These are phyloP conservation scores for Zhengitettix transpicula DNA, from an alignment of 2,888 invertebrate genomes.

Conservation along the genomic window DNA sequence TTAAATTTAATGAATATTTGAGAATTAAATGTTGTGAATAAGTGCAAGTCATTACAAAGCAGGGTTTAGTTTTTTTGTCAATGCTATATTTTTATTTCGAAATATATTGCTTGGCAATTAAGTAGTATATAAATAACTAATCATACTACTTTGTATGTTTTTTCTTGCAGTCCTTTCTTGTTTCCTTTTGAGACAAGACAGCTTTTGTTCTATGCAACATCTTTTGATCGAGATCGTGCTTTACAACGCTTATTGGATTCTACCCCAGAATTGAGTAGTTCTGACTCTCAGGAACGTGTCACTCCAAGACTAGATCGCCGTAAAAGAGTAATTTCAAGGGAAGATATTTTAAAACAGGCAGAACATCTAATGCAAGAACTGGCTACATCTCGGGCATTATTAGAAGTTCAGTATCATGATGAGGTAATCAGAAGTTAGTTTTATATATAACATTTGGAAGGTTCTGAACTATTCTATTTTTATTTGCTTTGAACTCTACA, in stretches of 20 bases:
- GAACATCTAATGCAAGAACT: constrained; percentile 89
- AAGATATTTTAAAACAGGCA: constrained; percentile 85
- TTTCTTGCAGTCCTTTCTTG: constrained; percentile 63
- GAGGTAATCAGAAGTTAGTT: constrained; percentile 24
- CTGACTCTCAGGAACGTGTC: constrained; percentile 70
- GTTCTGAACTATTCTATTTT: too few species aligned
- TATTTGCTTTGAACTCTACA: too few species aligned
- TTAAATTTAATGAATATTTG: too few species aligned
- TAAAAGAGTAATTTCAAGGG: constrained; percentile 76
- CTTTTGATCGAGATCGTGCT: constrained; percentile 94
- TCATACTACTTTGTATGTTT: neutral
- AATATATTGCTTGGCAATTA: too few species aligned
- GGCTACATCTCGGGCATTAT: constrained; percentile 75
- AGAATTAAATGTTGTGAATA: too few species aligned
- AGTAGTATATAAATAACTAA: too few species aligned
- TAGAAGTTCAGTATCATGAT: constrained; percentile 62
- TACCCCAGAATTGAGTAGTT: constrained; percentile 63
- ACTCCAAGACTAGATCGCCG: constrained; percentile 85
- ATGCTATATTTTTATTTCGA: too few species aligned
- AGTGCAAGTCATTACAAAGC: too few species aligned
- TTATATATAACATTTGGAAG: too few species aligned
- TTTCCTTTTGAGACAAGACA: constrained; percentile 97
- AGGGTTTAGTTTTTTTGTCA: too few species aligned
- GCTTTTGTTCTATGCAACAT: constrained; percentile 88
- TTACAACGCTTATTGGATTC: constrained; percentile 87